These are phyloP conservation scores for Poeciliopsis prolifica DNA, from an alignment of 2,113 vertebrate genomes.

Conservation along the genomic window DNA sequence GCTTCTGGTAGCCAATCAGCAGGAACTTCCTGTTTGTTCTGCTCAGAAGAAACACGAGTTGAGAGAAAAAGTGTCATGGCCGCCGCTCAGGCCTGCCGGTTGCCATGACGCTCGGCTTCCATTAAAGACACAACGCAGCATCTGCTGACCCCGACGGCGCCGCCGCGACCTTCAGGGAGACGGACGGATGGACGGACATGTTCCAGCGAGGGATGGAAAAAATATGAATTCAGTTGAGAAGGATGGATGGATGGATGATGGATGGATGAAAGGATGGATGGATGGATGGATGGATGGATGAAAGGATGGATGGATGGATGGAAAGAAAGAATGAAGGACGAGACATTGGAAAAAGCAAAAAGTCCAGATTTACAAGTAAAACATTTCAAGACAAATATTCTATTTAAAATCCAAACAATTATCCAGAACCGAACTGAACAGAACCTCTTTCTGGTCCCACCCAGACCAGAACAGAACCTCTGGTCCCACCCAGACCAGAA, in stretches of 20 bases:
- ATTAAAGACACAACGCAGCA: constrained; percentile 57
- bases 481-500: too few species aligned
- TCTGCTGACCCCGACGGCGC: constrained; percentile 42
- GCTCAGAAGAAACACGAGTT: background rate
- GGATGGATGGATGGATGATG: background rate
- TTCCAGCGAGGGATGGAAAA: too few species aligned
- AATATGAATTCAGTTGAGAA: background rate
- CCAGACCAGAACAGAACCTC: too few species aligned
- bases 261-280: background rate
- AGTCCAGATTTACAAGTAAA: too few species aligned
- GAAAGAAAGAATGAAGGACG: too few species aligned
- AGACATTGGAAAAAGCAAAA: too few species aligned
- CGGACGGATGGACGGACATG: background rate
- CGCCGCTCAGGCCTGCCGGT: constrained; percentile 14
- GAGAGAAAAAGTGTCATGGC: background rate
- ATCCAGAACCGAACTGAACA: too few species aligned
- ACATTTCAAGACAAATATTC: too few species aligned
- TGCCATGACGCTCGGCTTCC: constrained; percentile 62
- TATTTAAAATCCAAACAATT: too few species aligned
- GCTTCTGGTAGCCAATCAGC: background rate
- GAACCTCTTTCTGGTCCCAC: too few species aligned
- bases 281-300: too few species aligned
- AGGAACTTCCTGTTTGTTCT: constrained; percentile 21
- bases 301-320: too few species aligned
- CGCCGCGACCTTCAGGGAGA: constrained; percentile 12